Conservation (phyloP, 2,888 invertebrate species). For the Archips xylosteana region DNA sequence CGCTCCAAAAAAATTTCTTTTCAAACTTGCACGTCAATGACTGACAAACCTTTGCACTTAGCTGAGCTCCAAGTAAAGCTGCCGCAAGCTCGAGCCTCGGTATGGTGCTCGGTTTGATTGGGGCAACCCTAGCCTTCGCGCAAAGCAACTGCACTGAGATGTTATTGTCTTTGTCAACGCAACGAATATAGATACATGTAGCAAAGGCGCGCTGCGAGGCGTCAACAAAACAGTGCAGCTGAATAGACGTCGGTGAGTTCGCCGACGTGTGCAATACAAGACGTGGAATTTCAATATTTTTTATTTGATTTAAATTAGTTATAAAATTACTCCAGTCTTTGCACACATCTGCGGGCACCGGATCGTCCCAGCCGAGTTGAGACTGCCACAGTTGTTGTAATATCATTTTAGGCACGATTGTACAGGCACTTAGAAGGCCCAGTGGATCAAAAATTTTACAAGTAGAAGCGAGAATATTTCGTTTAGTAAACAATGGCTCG, state of each 20-base stretch:
- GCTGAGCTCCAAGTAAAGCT: slow-evolving; percentile 11
- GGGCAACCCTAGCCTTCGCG: slow-evolving; percentile 11
- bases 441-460: no score
- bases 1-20: slow-evolving; percentile 8
- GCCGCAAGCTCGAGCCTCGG: background rate
- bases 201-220: slow-evolving; percentile 9
- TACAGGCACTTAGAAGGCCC: no score
- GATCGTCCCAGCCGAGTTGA: no score
- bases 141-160: background rate
- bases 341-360: no score
- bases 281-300: slow-evolving; percentile 6
- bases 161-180: background rate
- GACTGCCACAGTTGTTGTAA: no score
- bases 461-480: no score
- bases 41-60: slow-evolving; percentile 16
- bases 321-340: background rate
- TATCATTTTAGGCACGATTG: no score
- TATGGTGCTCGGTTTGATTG: slow-evolving; percentile 7
- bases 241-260: background rate
- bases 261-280: background rate
- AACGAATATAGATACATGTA: slow-evolving; percentile 12
- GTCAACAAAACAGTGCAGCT: slow-evolving; percentile 5
- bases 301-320: background rate
- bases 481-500: no score
- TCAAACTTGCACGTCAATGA: slow-evolving; percentile 4